Conservation (phyloP, 1,140 invertebrate genomes). For the Apis mellifera region DNA sequence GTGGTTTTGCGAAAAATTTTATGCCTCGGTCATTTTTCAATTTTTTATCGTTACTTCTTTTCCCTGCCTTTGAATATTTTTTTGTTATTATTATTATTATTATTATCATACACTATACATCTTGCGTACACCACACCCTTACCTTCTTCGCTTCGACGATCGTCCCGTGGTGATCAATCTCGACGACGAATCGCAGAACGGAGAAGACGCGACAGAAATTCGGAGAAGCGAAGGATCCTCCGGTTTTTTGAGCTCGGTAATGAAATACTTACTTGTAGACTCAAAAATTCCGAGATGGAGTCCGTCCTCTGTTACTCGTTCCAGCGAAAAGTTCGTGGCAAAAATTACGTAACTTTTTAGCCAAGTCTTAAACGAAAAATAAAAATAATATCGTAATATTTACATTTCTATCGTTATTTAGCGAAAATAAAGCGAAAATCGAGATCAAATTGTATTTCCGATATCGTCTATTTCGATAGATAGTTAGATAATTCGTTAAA, state of each 20-base stretch:
- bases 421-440: not conserved
- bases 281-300: conserved; percentile 73
- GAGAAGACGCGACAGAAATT: conserved; percentile 52
- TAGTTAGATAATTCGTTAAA: not conserved
- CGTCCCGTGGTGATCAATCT: conserved; percentile 10
- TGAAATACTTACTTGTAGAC: conserved; percentile 72
- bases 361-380: not conserved
- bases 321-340: conserved; percentile 10
- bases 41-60: conserved; percentile 1
- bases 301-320: conserved; percentile 29
- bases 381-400: not conserved
- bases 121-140: conserved; percentile 16
- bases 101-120: too few species aligned
- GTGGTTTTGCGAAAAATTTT: conserved; percentile 74
- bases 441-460: not conserved
- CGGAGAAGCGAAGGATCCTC: conserved; percentile 61
- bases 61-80: not conserved
- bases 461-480: not conserved
- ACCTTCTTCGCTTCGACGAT: conserved; percentile 44
- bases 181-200: conserved; percentile 38
- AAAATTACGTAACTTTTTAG: not conserved
- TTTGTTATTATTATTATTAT: not conserved
- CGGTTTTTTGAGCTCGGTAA: conserved; percentile 76
- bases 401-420: not conserved
- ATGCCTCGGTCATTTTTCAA: conserved; percentile 71